phyloP scores from a whole-genome alignment of 2,888 invertebrate genomes.

The Drosophila silvestris region DNA sequence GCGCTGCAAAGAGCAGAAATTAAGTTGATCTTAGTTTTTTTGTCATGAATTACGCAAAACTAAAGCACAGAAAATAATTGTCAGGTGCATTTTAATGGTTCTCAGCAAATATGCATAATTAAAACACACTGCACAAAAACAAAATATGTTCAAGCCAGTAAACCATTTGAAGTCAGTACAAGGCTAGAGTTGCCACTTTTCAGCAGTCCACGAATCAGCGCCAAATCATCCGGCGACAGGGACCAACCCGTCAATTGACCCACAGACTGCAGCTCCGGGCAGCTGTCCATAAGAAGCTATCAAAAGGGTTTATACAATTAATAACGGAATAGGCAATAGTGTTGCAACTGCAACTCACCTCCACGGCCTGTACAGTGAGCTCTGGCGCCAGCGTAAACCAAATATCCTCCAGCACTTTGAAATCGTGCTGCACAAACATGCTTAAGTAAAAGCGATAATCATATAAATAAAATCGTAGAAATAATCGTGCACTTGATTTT shows the following conservation, averaged over 20 bases:
- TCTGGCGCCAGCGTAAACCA: conserved; percentile 90
- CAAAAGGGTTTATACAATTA: not conserved
- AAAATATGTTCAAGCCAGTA: conserved; percentile 81
- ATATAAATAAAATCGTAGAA: not conserved
- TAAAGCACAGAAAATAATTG: conserved; percentile 14
- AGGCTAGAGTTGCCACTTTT: conserved; percentile 89
- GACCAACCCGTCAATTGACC: conserved; percentile 90
- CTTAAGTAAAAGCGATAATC: conserved; percentile 78
- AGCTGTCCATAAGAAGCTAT: conserved; percentile 88
- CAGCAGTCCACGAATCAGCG: conserved; percentile 88
- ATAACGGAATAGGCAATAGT: rapidly evolving
- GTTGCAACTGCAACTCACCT: conserved; percentile 76
- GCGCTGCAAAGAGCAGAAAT: conserved; percentile 61
- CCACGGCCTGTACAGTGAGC: conserved; percentile 88
- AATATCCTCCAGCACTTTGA: conserved; percentile 88
- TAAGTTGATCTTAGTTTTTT: conserved; percentile 1
- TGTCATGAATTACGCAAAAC: not conserved
- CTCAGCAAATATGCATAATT: conserved; percentile 6
- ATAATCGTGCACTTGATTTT: not conserved
- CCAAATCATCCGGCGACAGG: conserved; percentile 89
- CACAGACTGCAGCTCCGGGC: conserved; percentile 88
- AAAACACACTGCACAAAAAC: conserved; percentile 38
- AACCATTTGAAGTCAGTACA: conserved; percentile 88
- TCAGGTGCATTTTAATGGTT: conserved; percentile 25
- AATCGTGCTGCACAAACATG: conserved; percentile 88